Conservation (phyloP, 1,140 invertebrate species). For the Diabrotica undecimpunctata region DNA sequence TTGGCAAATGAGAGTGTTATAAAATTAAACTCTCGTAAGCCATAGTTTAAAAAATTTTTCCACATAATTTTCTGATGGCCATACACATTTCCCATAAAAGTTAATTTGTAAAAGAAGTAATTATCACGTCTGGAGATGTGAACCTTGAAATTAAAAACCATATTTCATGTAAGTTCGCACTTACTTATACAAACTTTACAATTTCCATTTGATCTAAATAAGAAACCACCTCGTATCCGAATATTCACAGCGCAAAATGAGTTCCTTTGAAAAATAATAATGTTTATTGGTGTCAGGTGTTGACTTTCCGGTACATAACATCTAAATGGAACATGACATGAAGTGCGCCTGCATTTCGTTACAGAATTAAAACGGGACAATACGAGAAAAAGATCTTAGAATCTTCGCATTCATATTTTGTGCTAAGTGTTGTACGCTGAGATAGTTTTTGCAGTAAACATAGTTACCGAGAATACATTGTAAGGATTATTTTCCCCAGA, state of each 20-base stretch:
- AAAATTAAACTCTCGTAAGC: too few relatives aligned
- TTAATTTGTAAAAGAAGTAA: neutral
- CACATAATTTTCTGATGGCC: too few relatives aligned
- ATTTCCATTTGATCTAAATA: neutral
- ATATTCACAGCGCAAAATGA: neutral
- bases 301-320: neutral
- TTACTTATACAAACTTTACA: neutral
- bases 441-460: neutral
- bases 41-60: too few relatives aligned
- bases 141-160: slow-evolving; percentile 1
- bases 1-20: too few relatives aligned
- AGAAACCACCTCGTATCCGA: neutral
- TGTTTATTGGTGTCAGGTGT: neutral
- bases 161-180: neutral
- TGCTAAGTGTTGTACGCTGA: neutral
- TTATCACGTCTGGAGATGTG: neutral
- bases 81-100: too few relatives aligned
- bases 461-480: neutral
- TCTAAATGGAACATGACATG: neutral
- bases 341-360: neutral
- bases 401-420: neutral
- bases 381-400: too few relatives aligned
- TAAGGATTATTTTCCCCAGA: too few relatives aligned
- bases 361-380: too few relatives aligned
- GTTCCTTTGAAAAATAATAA: neutral